Evolutionary conservation across 2,888 invertebrate species (phyloP), one percentile per base, ranked within the genome.

Genomic region (Stenolophus ochropezus): DNA sequence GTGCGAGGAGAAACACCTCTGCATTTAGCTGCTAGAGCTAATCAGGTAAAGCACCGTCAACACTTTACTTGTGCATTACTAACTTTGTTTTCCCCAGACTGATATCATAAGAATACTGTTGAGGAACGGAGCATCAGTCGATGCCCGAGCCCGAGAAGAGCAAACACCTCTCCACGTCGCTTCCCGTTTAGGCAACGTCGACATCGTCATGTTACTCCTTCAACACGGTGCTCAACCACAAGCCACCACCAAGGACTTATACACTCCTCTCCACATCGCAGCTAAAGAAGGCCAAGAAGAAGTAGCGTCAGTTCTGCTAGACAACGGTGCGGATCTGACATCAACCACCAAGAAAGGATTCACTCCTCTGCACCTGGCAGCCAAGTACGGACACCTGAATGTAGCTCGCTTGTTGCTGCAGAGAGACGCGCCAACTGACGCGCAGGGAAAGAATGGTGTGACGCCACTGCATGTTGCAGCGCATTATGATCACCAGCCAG

Each of bases 131-230:
- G 98, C 98, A 18, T 86, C 87, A 89, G 94, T 94, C 56, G 94
- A 94, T 85, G 93, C 93, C 0, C 90, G 92, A 49, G 94, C 94
- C 0, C 91, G 94, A 87, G 98, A 99, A 88, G 96, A 97, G 83
- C 98, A 99, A 90, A 99, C 98, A 0, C 98, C 99, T 0, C 91
- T 99, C 20, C 99, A 99, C 91, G 98, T 99, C 82, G 98, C 98
- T 0, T 95, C 97, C 1, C 93, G 98, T 16, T 92, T 99, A 16
- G 99, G 99, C 0, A 99, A 99, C 90, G 96, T 95, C 4, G 98
- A 99, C 89, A 97, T 98, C 86, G 98, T 98, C 2, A 96, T 97
- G 90, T 89, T 99, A 83, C 90, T 99, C 86, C 90, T 99, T 83
- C 98, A 98, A 89, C 97, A 98, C 88, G 98, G 97, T 20, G 98